Evolutionary conservation across 2,113 vertebrate species (phyloP).

Genomic region (Limnothrissa miodon): DNA sequence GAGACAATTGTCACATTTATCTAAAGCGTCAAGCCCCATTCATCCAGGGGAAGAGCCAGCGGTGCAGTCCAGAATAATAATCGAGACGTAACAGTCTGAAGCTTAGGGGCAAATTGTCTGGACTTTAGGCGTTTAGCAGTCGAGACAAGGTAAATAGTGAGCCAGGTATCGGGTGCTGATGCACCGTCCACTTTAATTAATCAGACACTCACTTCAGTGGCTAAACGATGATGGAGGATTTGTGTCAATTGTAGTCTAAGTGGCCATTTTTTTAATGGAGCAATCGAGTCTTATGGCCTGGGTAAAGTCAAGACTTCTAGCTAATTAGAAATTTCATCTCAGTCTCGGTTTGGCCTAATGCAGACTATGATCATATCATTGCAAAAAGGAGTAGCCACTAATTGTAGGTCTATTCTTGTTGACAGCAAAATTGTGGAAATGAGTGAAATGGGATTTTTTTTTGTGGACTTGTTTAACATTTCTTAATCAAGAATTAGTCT

Average conservation of each 20-base stretch:
- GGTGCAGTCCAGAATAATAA: neutral
- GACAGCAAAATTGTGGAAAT: neutral
- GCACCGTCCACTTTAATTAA: neutral
- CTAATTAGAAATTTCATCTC: no score
- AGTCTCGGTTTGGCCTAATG: neutral
- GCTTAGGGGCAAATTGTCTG: neutral
- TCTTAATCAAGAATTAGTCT: no score
- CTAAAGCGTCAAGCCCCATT: neutral
- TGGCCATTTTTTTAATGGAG: neutral
- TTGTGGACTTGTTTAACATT: neutral
- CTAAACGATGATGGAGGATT: neutral
- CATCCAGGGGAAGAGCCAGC: neutral
- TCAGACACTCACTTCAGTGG: neutral
- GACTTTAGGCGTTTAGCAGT: neutral
- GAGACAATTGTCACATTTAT: slow-evolving; percentile 1
- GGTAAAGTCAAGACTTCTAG: no score
- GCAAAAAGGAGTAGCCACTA: neutral
- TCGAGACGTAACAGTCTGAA: neutral
- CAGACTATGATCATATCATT: neutral
- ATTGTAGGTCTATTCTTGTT: neutral
- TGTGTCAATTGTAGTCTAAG: neutral
- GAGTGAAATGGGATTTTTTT: neutral
- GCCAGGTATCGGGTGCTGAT: neutral
- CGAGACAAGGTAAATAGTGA: neutral
- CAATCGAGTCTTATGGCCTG: no score